Conservation (phyloP, 2,113 vertebrate species). For the Merops nubicus region DNA sequence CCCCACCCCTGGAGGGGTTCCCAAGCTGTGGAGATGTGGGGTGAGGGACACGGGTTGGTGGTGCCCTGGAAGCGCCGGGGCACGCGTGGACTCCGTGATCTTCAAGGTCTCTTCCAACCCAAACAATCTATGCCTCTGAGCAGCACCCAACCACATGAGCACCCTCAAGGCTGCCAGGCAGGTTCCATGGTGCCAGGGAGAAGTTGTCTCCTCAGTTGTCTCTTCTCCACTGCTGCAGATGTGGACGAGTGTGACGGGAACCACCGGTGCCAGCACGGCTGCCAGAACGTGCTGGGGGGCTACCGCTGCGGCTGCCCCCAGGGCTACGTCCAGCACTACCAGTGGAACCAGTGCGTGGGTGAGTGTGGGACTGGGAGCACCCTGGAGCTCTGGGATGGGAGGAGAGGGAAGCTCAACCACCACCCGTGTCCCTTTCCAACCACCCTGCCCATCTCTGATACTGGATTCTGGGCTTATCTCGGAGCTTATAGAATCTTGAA, state of each 20-base stretch:
- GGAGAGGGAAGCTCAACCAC: not conserved
- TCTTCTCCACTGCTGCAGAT: constrained; percentile 74
- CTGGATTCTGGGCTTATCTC: not conserved
- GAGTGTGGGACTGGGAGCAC: constrained; percentile 4
- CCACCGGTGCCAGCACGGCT: constrained; percentile 91
- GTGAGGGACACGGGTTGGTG: not conserved
- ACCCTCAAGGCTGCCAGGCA: not conserved
- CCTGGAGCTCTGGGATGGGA: not conserved
- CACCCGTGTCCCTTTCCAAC: not conserved
- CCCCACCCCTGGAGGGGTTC: not conserved
- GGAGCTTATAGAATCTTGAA: no score
- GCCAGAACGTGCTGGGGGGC: constrained; percentile 92
- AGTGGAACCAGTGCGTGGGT: constrained; percentile 98
- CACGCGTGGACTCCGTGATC: not conserved
- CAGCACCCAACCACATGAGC: not conserved
- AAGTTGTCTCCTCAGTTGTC: fast-evolving
- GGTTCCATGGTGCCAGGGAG: not conserved
- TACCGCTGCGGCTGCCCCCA: constrained; percentile 92
- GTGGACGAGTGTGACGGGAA: constrained; percentile 89
- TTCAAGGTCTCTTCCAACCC: not conserved
- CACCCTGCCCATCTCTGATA: not conserved
- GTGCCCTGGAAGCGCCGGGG: not conserved
- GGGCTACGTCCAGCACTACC: constrained; percentile 94
- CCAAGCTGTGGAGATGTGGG: not conserved
- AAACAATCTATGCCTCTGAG: not conserved